These are phyloP conservation scores for Oenanthe oenanthe DNA, from an alignment of 2,113 vertebrate genomes.

Conservation along the genomic window DNA sequence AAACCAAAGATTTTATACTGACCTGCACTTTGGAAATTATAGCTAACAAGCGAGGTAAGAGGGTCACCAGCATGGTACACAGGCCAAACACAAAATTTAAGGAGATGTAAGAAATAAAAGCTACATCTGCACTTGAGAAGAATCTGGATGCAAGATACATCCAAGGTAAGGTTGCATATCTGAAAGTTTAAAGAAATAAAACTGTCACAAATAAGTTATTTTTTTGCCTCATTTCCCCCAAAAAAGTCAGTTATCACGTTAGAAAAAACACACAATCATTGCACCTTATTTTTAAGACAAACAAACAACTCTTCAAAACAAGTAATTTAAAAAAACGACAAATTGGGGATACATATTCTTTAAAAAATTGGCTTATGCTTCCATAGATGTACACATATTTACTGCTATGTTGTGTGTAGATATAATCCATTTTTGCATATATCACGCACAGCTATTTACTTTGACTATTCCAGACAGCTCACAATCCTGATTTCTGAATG, in stretches of 20 bases:
- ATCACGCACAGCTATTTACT: neutral
- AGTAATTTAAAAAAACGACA: fast-evolving
- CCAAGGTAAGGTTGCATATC: conserved; percentile 76
- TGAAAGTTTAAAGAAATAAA: conserved; percentile 25
- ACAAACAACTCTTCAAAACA: neutral
- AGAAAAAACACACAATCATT: fast-evolving
- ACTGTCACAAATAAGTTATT: neutral
- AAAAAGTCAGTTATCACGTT: neutral
- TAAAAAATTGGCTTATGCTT: neutral
- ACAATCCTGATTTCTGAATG: neutral
- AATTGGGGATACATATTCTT: neutral
- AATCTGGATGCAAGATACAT: conserved; percentile 76
- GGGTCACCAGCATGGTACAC: conserved; percentile 76
- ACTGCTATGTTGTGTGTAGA: neutral
- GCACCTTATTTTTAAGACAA: neutral
- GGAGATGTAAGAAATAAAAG: conserved; percentile 75
- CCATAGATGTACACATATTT: neutral
- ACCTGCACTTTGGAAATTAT: conserved; percentile 72
- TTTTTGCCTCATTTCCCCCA: fast-evolving
- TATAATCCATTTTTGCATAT: neutral
- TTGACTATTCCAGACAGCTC: neutral
- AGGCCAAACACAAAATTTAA: conserved; percentile 78
- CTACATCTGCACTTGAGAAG: conserved; percentile 75
- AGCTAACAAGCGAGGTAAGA: conserved; percentile 72
- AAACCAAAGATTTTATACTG: neutral